phyloP scores from a whole-genome alignment of 92 coral and sea anemone species.

The Porites cylindrica region DNA sequence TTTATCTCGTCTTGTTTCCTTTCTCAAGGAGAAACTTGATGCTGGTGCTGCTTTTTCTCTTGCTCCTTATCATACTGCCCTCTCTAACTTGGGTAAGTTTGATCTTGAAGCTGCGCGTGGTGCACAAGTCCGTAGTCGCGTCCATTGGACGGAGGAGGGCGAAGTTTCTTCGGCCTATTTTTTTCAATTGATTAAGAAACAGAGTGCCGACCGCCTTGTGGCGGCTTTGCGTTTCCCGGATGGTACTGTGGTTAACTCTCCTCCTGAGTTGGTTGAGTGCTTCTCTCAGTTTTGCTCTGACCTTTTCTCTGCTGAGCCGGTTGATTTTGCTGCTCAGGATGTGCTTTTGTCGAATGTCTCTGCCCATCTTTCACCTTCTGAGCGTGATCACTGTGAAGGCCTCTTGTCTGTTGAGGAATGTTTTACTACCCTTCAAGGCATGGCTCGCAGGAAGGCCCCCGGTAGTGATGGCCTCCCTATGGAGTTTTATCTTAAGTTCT shows the following conservation, averaged over 20 bases:
- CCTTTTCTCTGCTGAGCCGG: not conserved
- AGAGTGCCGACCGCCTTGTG: not conserved
- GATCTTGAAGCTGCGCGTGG: slow-evolving; percentile 3
- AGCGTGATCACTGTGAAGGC: slow-evolving; percentile 34
- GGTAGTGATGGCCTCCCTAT: slow-evolving; percentile 1
- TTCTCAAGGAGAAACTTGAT: not conserved
- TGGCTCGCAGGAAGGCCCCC: slow-evolving; percentile 18
- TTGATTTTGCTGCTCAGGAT: slow-evolving; percentile 8
- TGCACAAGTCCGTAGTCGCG: slow-evolving; percentile 2
- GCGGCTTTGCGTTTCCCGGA: slow-evolving; percentile 10
- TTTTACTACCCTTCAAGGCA: not conserved
- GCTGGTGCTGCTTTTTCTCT: not conserved
- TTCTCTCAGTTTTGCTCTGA: not conserved
- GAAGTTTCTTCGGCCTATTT: slow-evolving; percentile 49
- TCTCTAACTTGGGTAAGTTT: not conserved
- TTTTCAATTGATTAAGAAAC: slow-evolving; percentile 15
- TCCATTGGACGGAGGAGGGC: slow-evolving; percentile 56
- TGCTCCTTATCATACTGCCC: not conserved
- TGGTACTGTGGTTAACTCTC: not conserved
- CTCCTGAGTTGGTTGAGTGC: not conserved
- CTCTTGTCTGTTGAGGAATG: slow-evolving; percentile 13
- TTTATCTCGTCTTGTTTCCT: not conserved
- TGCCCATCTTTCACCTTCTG: not conserved
- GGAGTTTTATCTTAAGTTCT: slow-evolving; percentile 20
- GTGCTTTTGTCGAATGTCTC: not conserved